Evolutionary conservation across 1,140 invertebrate genomes (phyloP).

Genomic region (Drosophila mojavensis): DNA sequence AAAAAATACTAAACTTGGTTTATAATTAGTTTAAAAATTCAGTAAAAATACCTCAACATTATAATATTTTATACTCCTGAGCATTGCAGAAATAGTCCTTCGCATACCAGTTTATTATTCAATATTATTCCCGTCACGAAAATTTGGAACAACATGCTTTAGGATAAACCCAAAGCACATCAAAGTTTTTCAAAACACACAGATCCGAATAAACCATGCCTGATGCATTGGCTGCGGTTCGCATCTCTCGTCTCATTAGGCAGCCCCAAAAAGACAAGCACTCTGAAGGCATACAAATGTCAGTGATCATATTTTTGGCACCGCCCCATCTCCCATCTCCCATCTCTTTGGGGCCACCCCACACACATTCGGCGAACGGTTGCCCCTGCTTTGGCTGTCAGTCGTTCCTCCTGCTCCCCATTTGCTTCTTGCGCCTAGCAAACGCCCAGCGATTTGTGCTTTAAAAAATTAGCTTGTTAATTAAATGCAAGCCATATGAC

Average conservation of each 20-base stretch:
- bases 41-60: no score
- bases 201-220: constrained; percentile 27
- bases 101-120: no score
- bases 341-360: not conserved
- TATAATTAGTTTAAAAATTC: no score
- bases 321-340: constrained; percentile 20
- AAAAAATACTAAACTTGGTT: no score
- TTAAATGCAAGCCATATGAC: constrained; percentile 80
- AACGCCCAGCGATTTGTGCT: constrained; percentile 64
- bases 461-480: constrained; percentile 82
- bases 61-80: no score
- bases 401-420: not conserved
- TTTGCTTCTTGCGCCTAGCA: constrained; percentile 34
- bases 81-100: no score
- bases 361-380: not conserved
- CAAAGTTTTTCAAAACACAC: constrained; percentile 12
- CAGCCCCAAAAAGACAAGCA: constrained; percentile 7
- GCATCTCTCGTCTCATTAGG: constrained; percentile 40
- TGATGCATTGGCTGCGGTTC: constrained; percentile 23
- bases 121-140: no score
- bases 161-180: not conserved
- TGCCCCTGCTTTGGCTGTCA: not conserved
- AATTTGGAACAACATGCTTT: not conserved
- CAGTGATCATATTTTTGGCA: constrained; percentile 64
- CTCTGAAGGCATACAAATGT: constrained; percentile 28